Evolutionary conservation across 2,888 invertebrate species (phyloP).

Genomic region (Drosophila peninsularis): DNA sequence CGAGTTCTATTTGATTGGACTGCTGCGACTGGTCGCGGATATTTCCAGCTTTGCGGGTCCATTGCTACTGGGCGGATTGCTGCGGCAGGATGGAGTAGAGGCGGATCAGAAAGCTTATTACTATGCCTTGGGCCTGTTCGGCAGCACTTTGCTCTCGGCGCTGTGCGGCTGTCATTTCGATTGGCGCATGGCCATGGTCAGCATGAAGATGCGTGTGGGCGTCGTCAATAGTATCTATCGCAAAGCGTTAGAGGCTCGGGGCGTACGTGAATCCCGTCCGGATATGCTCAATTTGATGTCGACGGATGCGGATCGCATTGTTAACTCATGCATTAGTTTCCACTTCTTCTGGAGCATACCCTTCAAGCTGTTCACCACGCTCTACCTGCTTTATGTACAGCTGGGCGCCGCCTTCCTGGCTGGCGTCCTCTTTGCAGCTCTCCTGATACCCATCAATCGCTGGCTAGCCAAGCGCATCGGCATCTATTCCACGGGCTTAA

Average conservation of each 20-base stretch:
- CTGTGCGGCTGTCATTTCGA: slow-evolving; percentile 95
- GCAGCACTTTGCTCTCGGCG: slow-evolving; percentile 89
- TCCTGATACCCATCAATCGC: slow-evolving; percentile 97
- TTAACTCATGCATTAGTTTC: slow-evolving; percentile 97
- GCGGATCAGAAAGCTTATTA: slow-evolving; percentile 85
- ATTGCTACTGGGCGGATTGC: slow-evolving; percentile 92
- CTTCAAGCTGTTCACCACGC: slow-evolving; percentile 90
- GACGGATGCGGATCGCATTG: slow-evolving; percentile 97
- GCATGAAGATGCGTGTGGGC: slow-evolving; percentile 94
- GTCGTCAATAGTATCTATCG: slow-evolving; percentile 93
- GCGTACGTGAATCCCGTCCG: slow-evolving; percentile 87
- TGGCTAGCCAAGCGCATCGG: slow-evolving; percentile 95
- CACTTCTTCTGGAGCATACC: slow-evolving; percentile 99
- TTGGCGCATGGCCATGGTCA: slow-evolving; percentile 93
- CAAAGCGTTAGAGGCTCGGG: slow-evolving; percentile 85
- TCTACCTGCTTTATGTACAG: slow-evolving; percentile 94
- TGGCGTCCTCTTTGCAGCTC: slow-evolving; percentile 93
- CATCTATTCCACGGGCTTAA: slow-evolving; percentile 92
- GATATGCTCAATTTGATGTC: slow-evolving; percentile 98
- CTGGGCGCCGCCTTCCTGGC: slow-evolving; percentile 96
- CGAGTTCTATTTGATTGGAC: slow-evolving; percentile 93
- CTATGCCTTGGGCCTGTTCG: slow-evolving; percentile 89
- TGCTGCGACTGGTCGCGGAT: slow-evolving; percentile 93
- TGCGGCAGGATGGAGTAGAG: slow-evolving; percentile 88
- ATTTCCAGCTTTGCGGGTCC: slow-evolving; percentile 95